Evolutionary conservation across 2,888 invertebrate genomes (phyloP), one percentile per base, ranked within the genome.

Genomic region (Apamea sordens): DNA sequence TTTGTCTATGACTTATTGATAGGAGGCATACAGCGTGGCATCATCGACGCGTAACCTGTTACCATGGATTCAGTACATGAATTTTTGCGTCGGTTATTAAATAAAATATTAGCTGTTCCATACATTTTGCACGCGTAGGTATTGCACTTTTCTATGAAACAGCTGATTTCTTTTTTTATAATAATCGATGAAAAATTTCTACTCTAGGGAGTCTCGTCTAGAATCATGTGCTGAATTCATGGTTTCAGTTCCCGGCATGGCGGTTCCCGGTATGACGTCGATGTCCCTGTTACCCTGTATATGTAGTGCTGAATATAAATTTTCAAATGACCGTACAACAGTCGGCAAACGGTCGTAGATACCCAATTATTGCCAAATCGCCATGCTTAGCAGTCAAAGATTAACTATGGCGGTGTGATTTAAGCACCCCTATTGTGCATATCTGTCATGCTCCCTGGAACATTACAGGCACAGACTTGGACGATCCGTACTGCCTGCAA

Each of bases 241-340:
- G 56, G n/a, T 56, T 24, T 11, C n/a, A 24, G n/a, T 56, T 56
- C 24, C 3, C 10, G 56, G n/a, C n/a, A n/a, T n/a, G n/a, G n/a
- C n/a, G n/a, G n/a, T n/a, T n/a, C n/a, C n/a, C n/a, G n/a, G n/a
- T n/a, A n/a, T n/a, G n/a, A n/a, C 10, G 21, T 8, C 24, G 24
- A 24, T 24, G 8, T 56, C 10, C 56, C 21, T 21, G 8, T 24
- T 3, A 56, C 24, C 10, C 10, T 56, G 24, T 56, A 11, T 56
- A 53, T 79, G 28, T n/a, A 50, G 56, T 59, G 24, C 64, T 65
- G 59, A 67, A 59, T 80, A 71, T 61, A 15, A 73, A 80, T 80
- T 44, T 44, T 61, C 44, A 44, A 73, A 80, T 73, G 72, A 41
- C 65, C 56, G 56, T n/a, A 50, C 63, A 79, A 15, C 24, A 56